These are phyloP conservation scores for Hybognathus amarus DNA, from an alignment of 2,797 vertebrate genomes.

Conservation along the genomic window DNA sequence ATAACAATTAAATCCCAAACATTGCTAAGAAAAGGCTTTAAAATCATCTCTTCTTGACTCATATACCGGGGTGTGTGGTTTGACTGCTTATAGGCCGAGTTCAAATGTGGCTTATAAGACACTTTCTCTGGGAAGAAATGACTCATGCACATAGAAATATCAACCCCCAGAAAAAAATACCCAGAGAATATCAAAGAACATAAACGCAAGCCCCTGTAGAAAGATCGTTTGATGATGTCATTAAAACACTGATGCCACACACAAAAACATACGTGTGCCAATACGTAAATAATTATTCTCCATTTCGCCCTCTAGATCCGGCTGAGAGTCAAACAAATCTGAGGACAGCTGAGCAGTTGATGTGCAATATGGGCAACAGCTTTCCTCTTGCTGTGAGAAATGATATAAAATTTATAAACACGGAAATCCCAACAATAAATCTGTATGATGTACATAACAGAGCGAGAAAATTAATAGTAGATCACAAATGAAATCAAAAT, in stretches of 20 bases:
- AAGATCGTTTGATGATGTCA: slow-evolving; percentile 7
- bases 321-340: background rate
- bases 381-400: background rate
- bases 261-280: background rate
- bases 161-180: slow-evolving; percentile 51
- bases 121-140: slow-evolving; percentile 65
- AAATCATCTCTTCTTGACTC: slow-evolving; percentile 23
- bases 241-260: background rate
- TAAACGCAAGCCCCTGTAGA: background rate
- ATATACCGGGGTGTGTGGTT: slow-evolving; percentile 6
- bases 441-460: background rate
- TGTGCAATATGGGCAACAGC: background rate
- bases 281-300: background rate
- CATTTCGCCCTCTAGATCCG: background rate
- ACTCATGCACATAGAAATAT: slow-evolving; percentile 55
- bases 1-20: background rate
- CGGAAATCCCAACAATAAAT: slow-evolving; percentile 21
- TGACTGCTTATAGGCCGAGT: slow-evolving; percentile 14
- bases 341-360: background rate
- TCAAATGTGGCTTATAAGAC: slow-evolving; percentile 54
- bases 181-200: slow-evolving; percentile 49
- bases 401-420: background rate
- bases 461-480: background rate
- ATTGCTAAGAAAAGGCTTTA: background rate
- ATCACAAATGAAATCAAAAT: background rate